phyloP scores from a whole-genome alignment of 2,888 invertebrate genomes.

The Eristalis pertinax region DNA sequence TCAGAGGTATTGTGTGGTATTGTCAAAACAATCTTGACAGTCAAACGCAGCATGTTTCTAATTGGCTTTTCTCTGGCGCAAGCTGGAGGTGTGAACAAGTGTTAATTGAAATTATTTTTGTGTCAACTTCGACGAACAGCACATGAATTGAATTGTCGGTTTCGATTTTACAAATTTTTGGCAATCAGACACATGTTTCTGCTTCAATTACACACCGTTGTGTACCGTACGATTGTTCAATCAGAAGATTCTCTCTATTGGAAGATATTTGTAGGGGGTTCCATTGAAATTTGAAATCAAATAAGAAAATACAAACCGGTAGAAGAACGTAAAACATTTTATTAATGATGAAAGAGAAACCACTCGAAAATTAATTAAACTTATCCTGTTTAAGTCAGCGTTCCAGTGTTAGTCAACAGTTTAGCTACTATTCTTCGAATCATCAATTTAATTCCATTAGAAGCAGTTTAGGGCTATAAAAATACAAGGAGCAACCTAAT shows the following conservation, averaged over 20 bases:
- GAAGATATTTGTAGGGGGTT: background rate
- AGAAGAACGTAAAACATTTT: background rate
- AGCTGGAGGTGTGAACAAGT: background rate
- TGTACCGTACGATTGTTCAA: background rate
- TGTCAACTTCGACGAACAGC: background rate
- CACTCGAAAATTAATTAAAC: background rate
- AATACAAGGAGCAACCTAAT: no score
- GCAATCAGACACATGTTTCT: background rate
- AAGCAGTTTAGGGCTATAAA: background rate
- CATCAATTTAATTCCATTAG: background rate
- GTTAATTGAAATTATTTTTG: slow-evolving; percentile 3
- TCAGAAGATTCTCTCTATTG: background rate
- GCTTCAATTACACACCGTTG: background rate
- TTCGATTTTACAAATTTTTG: background rate
- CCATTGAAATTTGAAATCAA: background rate
- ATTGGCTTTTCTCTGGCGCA: background rate
- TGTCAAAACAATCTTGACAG: background rate
- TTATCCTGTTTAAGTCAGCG: background rate
- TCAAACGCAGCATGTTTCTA: background rate
- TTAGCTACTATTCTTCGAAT: background rate
- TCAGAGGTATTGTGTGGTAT: background rate
- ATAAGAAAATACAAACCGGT: no score
- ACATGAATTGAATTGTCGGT: background rate
- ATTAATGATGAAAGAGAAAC: background rate
- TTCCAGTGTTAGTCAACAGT: background rate